These are phyloP conservation scores for Phataginus tricuspis DNA, from an alignment of 2,797 vertebrate species.

Conservation along the genomic window DNA sequence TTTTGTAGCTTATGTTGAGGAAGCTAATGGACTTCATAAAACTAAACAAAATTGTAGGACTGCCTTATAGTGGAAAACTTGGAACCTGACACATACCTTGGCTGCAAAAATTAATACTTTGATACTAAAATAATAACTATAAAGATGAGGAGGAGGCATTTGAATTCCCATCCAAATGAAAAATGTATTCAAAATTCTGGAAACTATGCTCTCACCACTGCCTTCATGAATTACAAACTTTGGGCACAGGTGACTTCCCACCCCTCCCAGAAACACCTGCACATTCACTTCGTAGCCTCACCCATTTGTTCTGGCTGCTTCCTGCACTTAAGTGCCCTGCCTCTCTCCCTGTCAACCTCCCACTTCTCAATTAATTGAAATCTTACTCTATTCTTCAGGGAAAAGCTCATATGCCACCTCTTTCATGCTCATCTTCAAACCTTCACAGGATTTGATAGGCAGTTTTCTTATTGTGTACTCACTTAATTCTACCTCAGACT, in stretches of 20 bases:
- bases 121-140: not conserved
- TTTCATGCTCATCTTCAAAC: not conserved
- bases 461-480: not conserved
- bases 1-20: not conserved
- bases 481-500: not conserved
- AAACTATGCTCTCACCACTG: not conserved
- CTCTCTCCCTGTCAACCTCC: not conserved
- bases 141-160: not conserved
- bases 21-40: not conserved
- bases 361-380: not conserved
- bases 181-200: not conserved
- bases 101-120: not conserved
- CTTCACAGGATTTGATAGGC: no score
- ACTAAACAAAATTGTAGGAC: not conserved
- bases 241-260: no score
- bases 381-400: not conserved
- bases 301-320: not conserved
- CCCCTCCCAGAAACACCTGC: not conserved
- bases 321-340: not conserved
- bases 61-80: not conserved
- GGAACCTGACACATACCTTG: not conserved
- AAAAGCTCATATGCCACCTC: not conserved
- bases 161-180: not conserved
- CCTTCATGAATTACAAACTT: not conserved
- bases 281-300: not conserved